These are phyloP conservation scores for Drosophila tristis DNA, from an alignment of 1,140 invertebrate genomes.

Conservation along the genomic window DNA sequence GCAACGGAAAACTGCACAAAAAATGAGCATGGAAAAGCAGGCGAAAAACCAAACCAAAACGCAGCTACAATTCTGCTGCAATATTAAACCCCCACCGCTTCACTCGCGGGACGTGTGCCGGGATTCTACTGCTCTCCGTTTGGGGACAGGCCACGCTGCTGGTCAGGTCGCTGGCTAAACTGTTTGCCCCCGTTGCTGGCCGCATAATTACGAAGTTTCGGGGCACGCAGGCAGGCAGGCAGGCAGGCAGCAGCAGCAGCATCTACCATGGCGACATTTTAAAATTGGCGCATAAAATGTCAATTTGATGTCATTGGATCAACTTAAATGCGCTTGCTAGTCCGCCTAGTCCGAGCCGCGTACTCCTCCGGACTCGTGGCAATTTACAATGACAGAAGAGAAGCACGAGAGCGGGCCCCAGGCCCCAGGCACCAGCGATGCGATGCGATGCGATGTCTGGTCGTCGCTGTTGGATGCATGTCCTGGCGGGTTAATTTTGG, in stretches of 20 bases:
- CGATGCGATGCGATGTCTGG: background rate
- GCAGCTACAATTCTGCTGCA: constrained; percentile 36
- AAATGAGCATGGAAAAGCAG: constrained; percentile 15
- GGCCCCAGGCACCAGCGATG: constrained; percentile 28
- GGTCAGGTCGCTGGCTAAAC: constrained; percentile 51
- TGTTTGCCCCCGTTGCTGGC: constrained; percentile 69
- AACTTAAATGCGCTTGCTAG: constrained; percentile 72
- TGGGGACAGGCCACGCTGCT: background rate
- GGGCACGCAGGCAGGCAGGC: constrained; percentile 36
- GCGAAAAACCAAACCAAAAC: constrained; percentile 28
- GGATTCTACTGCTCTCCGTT: background rate
- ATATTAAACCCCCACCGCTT: constrained; percentile 1
- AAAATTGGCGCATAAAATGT: constrained; percentile 82
- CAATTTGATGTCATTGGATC: constrained; percentile 82
- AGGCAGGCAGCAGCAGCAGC: constrained; percentile 29
- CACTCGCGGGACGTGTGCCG: constrained; percentile 1
- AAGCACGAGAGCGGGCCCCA: constrained; percentile 23
- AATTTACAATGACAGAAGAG: constrained; percentile 47
- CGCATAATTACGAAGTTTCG: constrained; percentile 75
- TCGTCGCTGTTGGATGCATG: constrained; percentile 9
- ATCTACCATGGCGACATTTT: constrained; percentile 65
- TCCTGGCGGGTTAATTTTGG: constrained; percentile 73
- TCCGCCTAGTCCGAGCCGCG: constrained; percentile 43
- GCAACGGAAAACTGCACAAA: constrained; percentile 39
- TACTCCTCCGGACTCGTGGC: constrained; percentile 7